phyloP scores from a whole-genome alignment of 2,113 vertebrate species.

The Cercocebus atys region DNA sequence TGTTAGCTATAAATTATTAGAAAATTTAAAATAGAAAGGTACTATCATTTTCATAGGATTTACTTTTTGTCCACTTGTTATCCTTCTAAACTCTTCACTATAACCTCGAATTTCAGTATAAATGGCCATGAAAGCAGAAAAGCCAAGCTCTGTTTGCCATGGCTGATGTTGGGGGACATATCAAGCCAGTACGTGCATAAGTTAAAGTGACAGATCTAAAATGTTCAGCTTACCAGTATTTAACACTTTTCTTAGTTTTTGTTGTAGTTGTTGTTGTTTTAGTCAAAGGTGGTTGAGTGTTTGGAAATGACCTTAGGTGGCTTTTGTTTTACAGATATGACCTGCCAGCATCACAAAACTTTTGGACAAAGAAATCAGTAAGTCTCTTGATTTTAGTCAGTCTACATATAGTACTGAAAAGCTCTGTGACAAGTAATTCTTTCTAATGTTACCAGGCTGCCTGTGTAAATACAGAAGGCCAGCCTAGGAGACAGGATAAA shows the following conservation, averaged over 20 bases:
- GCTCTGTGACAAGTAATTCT: neutral
- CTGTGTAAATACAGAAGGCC: neutral
- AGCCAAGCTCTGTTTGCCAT: neutral
- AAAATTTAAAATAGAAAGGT: conserved; percentile 32
- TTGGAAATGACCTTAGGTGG: conserved; percentile 13
- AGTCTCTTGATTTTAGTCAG: conserved; percentile 78
- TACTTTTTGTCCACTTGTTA: neutral
- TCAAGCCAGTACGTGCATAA: neutral
- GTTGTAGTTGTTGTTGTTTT: neutral
- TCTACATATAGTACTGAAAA: conserved; percentile 9
- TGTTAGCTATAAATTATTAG: neutral
- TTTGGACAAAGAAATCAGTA: conserved; percentile 98
- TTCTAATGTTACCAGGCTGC: conserved; percentile 26
- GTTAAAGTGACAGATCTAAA: conserved; percentile 1
- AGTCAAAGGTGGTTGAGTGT: neutral
- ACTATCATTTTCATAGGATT: neutral
- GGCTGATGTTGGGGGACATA: neutral
- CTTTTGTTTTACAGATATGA: conserved; percentile 90
- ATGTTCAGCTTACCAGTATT: neutral
- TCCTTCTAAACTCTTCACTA: neutral
- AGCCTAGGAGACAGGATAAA: neutral
- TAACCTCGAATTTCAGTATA: conserved; percentile 20
- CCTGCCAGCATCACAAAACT: conserved; percentile 96
- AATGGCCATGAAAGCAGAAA: conserved; percentile 26
- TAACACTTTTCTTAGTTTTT: neutral